Base-by-base conservation (phyloP, 2,888 invertebrate genomes). In the Plutella xylostella region DNA sequence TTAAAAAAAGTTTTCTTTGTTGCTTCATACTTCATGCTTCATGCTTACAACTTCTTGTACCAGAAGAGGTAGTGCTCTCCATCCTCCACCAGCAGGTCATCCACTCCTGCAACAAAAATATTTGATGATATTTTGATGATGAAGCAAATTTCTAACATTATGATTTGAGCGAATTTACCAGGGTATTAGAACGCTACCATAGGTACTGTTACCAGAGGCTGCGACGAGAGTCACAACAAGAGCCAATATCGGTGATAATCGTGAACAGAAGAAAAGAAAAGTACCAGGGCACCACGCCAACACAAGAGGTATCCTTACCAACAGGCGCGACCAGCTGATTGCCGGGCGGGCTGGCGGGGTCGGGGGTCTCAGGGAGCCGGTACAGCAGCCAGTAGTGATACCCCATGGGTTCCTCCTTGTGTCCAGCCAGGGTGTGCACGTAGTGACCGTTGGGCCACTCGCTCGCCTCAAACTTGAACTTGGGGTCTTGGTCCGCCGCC, bases 371-470 rank as follows among this genome's bases (percentile, higher is more conserved):
- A 0, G 92, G 90, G 60, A 95, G 84, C 57, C 92, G 89, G 76
- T 94, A 95, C 55, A 95, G 85, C 55, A 95, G 76, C 95, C 95
- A 95, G 75, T 94, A 95, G 67, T 94, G 92, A 71, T 94, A 95
- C 40, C 93, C 90, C 87, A 91, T 89, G 0, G 92, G 92, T 61
- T 92, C 91, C 63, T 93, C 92, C 65, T 90, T 90, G 63, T 89
- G 90, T 0, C 91, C 92, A 0, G 90, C 92, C 52, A 95, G 82
- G 0, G 94, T 94, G 72, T 95, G 94, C 19, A 95, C 93, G 69
- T 95, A 95, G 68, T 95, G 94, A 0, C 95, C 95, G 65, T 94
- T 95, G 1, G 95, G 94, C 95, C 95, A 95, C 65, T 93, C 92
- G 55, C 93, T 90, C 0, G 94, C 93, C 52, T 90, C 89, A 65